phyloP scores from a whole-genome alignment of 2,797 vertebrate genomes.

The Sebastes trivittatus region DNA sequence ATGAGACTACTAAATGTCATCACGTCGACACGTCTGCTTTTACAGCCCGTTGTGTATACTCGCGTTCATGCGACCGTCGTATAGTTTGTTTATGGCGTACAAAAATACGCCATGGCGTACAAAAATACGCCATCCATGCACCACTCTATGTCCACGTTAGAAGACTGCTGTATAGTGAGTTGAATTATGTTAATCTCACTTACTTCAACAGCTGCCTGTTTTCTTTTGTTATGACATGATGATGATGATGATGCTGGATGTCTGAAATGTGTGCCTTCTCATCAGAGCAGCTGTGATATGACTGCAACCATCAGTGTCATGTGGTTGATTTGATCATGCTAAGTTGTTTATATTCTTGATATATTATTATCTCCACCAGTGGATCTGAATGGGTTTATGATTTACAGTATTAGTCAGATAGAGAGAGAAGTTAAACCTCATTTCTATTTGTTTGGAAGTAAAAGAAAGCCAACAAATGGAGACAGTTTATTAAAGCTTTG shows the following conservation, averaged over 20 bases:
- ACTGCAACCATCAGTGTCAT: neutral
- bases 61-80: too few species aligned
- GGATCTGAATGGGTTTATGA: neutral
- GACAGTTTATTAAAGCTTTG: neutral
- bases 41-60: too few species aligned
- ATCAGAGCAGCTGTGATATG: slow-evolving; percentile 1
- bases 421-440: neutral
- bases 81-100: too few species aligned
- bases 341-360: neutral
- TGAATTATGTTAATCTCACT: slow-evolving; percentile 9
- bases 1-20: too few species aligned
- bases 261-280: slow-evolving; percentile 5
- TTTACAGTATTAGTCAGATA: neutral
- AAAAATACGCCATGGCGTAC: too few species aligned
- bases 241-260: neutral
- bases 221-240: slow-evolving; percentile 3
- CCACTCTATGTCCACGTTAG: neutral
- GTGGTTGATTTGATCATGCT: neutral
- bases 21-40: too few species aligned
- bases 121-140: too few species aligned
- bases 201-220: neutral
- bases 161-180: neutral
- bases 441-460: neutral
- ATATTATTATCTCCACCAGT: neutral
- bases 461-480: neutral